Base-by-base conservation (phyloP, 2,113 vertebrate species). In the Gnathonemus longibarbis region DNA sequence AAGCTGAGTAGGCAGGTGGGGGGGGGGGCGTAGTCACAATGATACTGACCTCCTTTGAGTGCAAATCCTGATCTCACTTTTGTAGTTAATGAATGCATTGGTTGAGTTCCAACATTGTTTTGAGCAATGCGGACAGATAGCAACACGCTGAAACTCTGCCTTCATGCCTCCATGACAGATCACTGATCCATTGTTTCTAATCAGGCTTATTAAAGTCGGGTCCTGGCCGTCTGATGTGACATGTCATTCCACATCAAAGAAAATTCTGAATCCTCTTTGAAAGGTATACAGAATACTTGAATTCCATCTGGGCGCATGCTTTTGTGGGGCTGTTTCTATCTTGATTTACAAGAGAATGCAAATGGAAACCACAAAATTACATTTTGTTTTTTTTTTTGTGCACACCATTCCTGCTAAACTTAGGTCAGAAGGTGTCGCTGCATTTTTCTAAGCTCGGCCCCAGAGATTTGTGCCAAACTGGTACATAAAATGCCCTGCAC, bases 81-180 rank as follows among this genome's bases (percentile, higher is more conserved):
- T 45, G 83, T 53, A 85, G 84, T 31, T 87, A 87, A 70, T 74
- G 84, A 84, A 90, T 58, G 58, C 53, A 8, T 87, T 87, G 13
- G 17, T 46, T 11, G 24, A 10, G 24, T 84, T 5, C 85, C 83
- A 84, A 9, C 45, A 31, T 42, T 46, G 84, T 56, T 52, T 24
- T 21, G 58, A 74, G 24, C 46, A 31, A 39, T 62, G 45, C 19
- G 0, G 89, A 48, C 11, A 8, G 62, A n/a, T 6, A 50, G 27
- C 88, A 3, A 15, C 83, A 10, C 21, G 42, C n/a, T 35, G 39
- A 66, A 48, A 27, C 5, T 5, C 31, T 5, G 17, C 13, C 74
- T 19, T 39, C 74, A 19, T 17, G 31, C 70, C 6, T 77, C 31
- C 21, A 17, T 2, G 70, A 35, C 27, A 0, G 7, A 39, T 17